A percentile compares a stretch with the other conserved stretches of the same genome.
These are phyloP conservation scores for Papilio elwesi DNA, from an alignment of 2,888 invertebrate species.

Conservation along the genomic window DNA sequence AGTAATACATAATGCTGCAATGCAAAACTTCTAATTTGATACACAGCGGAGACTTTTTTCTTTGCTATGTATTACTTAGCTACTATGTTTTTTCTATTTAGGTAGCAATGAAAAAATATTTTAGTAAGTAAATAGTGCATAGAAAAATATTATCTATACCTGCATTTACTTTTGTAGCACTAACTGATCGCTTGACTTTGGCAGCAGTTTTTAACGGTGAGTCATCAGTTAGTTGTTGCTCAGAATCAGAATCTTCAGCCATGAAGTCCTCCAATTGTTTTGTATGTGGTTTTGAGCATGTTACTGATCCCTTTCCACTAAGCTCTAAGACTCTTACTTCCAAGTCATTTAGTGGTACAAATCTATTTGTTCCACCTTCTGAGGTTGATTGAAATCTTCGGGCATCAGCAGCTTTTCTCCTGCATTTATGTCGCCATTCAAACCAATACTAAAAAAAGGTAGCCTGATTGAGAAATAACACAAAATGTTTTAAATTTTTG, in stretches of 20 bases:
- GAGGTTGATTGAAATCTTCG: conserved; percentile 58
- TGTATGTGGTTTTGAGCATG: conserved; percentile 51
- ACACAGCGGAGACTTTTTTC: no score
- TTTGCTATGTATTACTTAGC: neutral
- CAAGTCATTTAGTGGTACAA: conserved; percentile 68
- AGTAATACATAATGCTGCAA: no score
- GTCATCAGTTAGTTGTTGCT: conserved; percentile 58
- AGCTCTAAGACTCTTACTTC: conserved; percentile 71
- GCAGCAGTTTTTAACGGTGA: conserved; percentile 47
- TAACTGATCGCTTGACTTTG: conserved; percentile 42
- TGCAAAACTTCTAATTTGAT: no score
- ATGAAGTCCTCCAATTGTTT: conserved; percentile 59
- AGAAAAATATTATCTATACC: conserved; percentile 40
- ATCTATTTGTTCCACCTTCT: conserved; percentile 58
- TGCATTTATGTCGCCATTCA: conserved; percentile 75
- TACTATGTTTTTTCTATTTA: neutral
- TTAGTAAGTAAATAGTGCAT: no score
- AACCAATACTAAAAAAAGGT: conserved; percentile 70
- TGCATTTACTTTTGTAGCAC: conserved; percentile 39
- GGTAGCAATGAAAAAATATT: neutral
- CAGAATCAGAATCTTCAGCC: conserved; percentile 67
- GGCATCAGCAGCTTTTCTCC: conserved; percentile 70
- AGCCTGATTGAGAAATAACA: conserved; percentile 33
- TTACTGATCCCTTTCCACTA: conserved; percentile 59
- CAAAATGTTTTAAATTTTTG: no score